These are phyloP conservation scores for Myodes glareolus DNA, from an alignment of 2,113 vertebrate genomes.

Conservation along the genomic window DNA sequence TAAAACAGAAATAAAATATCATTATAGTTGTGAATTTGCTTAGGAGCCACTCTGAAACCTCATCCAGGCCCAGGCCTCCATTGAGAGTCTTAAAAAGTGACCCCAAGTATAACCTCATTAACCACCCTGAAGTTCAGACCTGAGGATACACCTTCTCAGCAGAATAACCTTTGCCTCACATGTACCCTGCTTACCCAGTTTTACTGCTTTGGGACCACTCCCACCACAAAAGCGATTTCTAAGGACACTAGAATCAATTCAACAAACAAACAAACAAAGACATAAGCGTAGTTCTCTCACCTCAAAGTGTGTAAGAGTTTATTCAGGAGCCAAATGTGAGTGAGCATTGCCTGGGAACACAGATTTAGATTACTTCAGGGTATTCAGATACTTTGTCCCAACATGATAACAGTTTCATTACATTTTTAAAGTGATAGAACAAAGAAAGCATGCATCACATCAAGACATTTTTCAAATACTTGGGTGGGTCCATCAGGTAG, in stretches of 20 bases:
- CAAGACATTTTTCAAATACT: not conserved
- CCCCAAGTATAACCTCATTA: not conserved
- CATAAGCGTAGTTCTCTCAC: not conserved
- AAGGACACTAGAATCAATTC: not conserved
- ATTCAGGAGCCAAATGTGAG: not conserved
- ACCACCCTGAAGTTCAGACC: not conserved
- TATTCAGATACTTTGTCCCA: no score
- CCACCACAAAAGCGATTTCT: conserved; percentile 38
- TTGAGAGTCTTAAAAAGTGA: not conserved
- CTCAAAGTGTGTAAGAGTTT: not conserved
- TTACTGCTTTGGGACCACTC: conserved; percentile 22
- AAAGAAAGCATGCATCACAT: not conserved
- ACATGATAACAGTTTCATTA: not conserved
- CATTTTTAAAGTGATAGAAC: not conserved
- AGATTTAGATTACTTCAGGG: not conserved
- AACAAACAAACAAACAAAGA: not conserved
- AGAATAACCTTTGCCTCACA: not conserved
- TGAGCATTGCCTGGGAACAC: not conserved
- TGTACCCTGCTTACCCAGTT: conserved; percentile 5
- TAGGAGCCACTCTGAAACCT: not conserved
- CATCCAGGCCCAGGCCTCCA: not conserved
- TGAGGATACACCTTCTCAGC: not conserved
- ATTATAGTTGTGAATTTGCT: not conserved
- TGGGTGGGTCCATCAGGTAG: not conserved
- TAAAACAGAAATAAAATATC: no score